Percentiles rank a stretch among this genome's conserved stretches.
Conservation (phyloP, 2,113 vertebrate genomes). For the Mixornis gularis region DNA sequence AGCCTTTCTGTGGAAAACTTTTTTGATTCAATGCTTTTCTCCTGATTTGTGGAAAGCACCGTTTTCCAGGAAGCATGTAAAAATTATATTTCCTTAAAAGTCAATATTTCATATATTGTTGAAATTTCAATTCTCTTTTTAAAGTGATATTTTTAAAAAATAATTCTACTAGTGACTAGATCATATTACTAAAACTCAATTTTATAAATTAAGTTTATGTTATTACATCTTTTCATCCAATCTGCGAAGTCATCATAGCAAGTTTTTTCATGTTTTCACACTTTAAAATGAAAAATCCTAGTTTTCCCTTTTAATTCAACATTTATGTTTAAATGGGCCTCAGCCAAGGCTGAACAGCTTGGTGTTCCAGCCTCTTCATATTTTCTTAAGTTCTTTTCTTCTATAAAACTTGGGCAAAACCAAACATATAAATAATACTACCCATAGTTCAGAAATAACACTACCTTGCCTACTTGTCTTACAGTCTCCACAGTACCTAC, state of each 20-base stretch:
- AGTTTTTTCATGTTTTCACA: neutral
- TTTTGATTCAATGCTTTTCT: neutral
- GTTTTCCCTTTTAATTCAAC: neutral
- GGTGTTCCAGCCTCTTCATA: neutral
- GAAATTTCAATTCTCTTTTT: neutral
- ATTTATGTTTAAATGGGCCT: neutral
- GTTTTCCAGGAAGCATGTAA: neutral
- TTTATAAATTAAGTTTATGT: neutral
- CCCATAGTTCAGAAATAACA: neutral
- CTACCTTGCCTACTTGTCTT: neutral
- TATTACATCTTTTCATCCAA: neutral
- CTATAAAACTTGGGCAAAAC: neutral
- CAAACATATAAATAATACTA: neutral
- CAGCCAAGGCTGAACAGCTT: neutral
- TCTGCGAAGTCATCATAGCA: neutral
- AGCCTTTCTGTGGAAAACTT: neutral
- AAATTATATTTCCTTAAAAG: neutral
- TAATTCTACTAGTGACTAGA: neutral
- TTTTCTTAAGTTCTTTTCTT: neutral
- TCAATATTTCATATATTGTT: accelerated
- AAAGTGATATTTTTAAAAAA: neutral
- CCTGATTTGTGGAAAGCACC: neutral
- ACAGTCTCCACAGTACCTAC: neutral
- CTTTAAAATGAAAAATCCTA: neutral
- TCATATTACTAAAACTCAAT: neutral